Conservation (phyloP, 2,113 vertebrate species). For the Hypocryptadius cinnamomeus region DNA sequence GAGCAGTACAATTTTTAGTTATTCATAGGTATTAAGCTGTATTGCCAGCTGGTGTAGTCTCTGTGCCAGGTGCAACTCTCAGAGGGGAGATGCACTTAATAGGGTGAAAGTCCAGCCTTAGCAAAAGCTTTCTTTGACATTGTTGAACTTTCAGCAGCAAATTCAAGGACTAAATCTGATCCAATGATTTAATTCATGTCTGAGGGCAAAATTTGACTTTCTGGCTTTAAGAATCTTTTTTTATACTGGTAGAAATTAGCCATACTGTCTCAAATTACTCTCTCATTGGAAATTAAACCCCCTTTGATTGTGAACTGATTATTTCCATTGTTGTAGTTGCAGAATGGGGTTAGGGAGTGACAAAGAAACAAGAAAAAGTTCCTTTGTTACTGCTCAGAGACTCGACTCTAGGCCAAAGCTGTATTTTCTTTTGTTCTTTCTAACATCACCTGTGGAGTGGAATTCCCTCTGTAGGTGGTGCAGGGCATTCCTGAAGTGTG, state of each 20-base stretch:
- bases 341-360: not conserved
- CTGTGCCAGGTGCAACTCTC: not conserved
- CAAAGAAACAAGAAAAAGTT: not conserved
- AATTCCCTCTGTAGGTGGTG: not conserved
- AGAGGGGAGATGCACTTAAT: not conserved
- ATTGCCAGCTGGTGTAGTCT: not conserved
- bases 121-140: not conserved
- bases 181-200: not conserved
- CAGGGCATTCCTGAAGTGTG: not conserved
- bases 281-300: not conserved
- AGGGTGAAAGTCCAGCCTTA: not conserved
- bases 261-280: not conserved
- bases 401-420: not conserved
- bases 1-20: not conserved
- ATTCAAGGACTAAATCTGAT: not conserved
- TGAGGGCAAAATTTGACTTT: not conserved
- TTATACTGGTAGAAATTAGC: not conserved
- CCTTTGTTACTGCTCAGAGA: not conserved
- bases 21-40: not conserved
- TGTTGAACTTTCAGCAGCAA: conserved; percentile 13
- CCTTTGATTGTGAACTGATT: not conserved
- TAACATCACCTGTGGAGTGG: not conserved
- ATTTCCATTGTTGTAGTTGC: not conserved
- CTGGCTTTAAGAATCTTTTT: not conserved
- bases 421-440: not conserved